Conservation (phyloP, 2,888 invertebrate species). For the Clunio marinus region DNA sequence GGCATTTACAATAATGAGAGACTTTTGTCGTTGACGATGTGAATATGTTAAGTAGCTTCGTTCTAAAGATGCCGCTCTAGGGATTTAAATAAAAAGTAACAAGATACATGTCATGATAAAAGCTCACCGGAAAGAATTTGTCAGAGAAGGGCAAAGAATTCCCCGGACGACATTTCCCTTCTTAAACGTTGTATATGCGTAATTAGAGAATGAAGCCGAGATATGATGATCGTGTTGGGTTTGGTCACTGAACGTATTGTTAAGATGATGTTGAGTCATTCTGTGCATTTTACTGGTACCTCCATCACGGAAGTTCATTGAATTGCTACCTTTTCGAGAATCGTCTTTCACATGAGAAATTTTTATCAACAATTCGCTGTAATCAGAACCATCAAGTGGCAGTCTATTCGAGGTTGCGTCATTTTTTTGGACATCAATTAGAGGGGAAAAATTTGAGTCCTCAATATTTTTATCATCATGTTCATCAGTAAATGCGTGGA, state of each 20-base stretch:
- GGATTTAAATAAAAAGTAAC: not conserved
- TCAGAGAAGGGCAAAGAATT: conserved; percentile 81
- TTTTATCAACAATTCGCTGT: too few relatives aligned
- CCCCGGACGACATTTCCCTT: conserved; percentile 77
- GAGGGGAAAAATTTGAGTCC: too few relatives aligned
- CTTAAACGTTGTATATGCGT: conserved; percentile 60
- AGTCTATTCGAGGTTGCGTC: too few relatives aligned
- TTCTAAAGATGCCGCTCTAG: conserved; percentile 57
- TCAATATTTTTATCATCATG: too few relatives aligned
- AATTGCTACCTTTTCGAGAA: too few relatives aligned
- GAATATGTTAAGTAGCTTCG: conserved; percentile 84
- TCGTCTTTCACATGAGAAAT: too few relatives aligned
- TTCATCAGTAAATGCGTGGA: too few relatives aligned
- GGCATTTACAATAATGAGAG: conserved; percentile 84
- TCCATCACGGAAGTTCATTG: conserved; percentile 5
- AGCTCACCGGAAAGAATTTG: conserved; percentile 69
- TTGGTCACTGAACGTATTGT: conserved; percentile 5
- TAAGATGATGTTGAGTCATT: conserved; percentile 5
- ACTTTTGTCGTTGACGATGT: conserved; percentile 83
- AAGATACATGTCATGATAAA: not conserved
- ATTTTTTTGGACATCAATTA: too few relatives aligned
- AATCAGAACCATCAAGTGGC: too few relatives aligned
- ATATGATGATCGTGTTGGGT: conserved; percentile 25
- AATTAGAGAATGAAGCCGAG: conserved; percentile 47
- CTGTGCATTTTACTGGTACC: not conserved